Conservation (phyloP, 1,140 invertebrate genomes). For the Papilio glaucus region DNA sequence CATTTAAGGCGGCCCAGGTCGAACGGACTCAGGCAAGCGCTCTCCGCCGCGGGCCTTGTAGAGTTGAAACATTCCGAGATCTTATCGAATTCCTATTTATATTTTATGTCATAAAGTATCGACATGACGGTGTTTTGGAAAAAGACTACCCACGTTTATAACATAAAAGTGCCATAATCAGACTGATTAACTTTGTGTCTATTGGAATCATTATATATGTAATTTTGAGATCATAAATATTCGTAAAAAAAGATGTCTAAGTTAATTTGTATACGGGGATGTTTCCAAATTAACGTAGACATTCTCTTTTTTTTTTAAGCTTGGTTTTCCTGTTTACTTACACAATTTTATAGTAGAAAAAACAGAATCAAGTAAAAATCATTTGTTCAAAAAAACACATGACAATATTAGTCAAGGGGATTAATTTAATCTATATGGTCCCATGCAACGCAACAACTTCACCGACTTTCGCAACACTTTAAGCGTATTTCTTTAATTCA, state of each 20-base stretch:
- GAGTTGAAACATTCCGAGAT: slow-evolving; percentile 48
- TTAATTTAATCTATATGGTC: neutral
- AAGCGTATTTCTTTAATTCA: slow-evolving; percentile 24
- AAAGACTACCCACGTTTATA: neutral
- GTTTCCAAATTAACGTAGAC: too few relatives aligned
- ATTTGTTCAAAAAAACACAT: neutral
- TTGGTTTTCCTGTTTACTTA: too few relatives aligned
- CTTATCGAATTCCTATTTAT: slow-evolving; percentile 44
- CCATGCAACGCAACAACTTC: neutral
- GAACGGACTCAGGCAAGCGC: slow-evolving; percentile 42
- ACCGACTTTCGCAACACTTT: slow-evolving; percentile 35
- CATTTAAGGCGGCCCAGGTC: slow-evolving; percentile 68
- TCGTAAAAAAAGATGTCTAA: too few relatives aligned
- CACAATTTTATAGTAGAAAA: too few relatives aligned
- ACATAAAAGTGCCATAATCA: slow-evolving; percentile 3
- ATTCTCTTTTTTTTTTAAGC: too few relatives aligned
- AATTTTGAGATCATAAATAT: too few relatives aligned
- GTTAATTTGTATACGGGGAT: too few relatives aligned
- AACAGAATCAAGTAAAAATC: too few relatives aligned
- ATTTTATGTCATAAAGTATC: slow-evolving; percentile 33
- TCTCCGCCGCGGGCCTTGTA: slow-evolving; percentile 53
- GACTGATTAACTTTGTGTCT: neutral
- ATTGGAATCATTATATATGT: too few relatives aligned
- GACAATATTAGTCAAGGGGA: neutral
- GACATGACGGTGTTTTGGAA: neutral